phyloP scores from a whole-genome alignment of 2,113 vertebrate genomes.

The Mesoclemmys tuberculata region DNA sequence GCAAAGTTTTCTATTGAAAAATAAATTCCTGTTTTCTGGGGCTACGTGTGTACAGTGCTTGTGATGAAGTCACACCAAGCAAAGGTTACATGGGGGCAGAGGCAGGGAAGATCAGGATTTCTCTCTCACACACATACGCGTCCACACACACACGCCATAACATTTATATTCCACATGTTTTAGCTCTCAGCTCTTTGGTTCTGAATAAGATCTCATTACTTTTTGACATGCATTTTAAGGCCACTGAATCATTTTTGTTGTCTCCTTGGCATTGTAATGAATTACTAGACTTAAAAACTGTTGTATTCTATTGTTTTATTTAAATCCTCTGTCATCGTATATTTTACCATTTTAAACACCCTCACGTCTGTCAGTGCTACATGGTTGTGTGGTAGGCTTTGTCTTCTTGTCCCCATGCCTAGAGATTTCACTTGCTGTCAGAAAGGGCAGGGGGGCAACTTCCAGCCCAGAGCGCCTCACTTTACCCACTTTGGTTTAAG shows the following conservation, averaged over 20 bases:
- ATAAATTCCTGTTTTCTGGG: conserved; percentile 34
- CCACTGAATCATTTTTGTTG: background rate
- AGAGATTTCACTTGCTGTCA: background rate
- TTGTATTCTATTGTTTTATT: background rate
- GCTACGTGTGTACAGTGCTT: background rate
- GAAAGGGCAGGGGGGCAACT: background rate
- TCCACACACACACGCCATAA: background rate
- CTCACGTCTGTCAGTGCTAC: background rate
- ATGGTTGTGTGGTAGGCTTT: background rate
- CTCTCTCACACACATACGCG: accelerated
- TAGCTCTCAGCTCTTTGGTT: background rate
- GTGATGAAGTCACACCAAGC: background rate
- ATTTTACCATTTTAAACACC: background rate
- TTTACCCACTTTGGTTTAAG: background rate
- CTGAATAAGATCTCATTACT: background rate
- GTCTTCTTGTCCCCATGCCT: background rate
- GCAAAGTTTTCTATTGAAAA: conserved; percentile 47
- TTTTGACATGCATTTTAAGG: background rate
- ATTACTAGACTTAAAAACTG: background rate
- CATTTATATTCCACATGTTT: background rate
- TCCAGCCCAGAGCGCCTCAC: background rate
- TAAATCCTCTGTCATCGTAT: background rate
- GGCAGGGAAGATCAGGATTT: background rate
- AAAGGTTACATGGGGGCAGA: background rate
- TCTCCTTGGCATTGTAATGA: background rate